Evolutionary conservation across 2,113 vertebrate genomes (phyloP), one percentile per base, ranked within the genome.

Genomic region (Morone saxatilis): DNA sequence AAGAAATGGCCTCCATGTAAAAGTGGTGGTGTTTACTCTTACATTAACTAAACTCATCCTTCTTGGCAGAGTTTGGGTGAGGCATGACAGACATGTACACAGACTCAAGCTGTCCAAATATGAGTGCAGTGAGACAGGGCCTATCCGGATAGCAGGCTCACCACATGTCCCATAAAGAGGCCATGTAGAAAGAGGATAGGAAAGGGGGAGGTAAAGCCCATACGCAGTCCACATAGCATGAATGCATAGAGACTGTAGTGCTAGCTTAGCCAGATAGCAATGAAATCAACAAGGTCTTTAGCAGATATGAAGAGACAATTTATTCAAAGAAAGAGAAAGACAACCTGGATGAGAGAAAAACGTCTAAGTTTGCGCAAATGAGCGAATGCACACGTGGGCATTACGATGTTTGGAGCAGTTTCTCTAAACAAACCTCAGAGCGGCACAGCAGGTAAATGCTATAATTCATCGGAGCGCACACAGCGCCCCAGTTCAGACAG

Each of bases 91-190:
- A 92, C 91, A 70, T 94, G 90, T 93, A 94, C 91, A 95, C 93
- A 90, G 83, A 93, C 86, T 87, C 95, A 95, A 96, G 94, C 94
- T 96, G 95, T 95, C 91, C 83, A 96, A 95, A 95, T 93, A 95
- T 80, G 83, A 93, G 82, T 61, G 72, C 71, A 84, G 83, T 11
- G 79, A 87, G 90, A 87, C 72, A 57, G 68, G 82, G 76, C 85
- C 84, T 89, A 80, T 91, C 84, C 85, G 81, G 91, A 89, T 86
- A 89, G 90, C 85, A 89, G 91, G 84, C 86, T 11, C 78, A 86
- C 86, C 92, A 89, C 88, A 92, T 92, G 91, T 93, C 86, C 90
- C 89, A 91, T 93, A 82, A 93, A 95, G 90, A 90, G 87, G 78
- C 89, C 72, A 53, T 87, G 89, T 77, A 84, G 73, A 70, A 60